Base-by-base conservation (phyloP, 2,888 invertebrate species). In the Serrognathus titanus region DNA sequence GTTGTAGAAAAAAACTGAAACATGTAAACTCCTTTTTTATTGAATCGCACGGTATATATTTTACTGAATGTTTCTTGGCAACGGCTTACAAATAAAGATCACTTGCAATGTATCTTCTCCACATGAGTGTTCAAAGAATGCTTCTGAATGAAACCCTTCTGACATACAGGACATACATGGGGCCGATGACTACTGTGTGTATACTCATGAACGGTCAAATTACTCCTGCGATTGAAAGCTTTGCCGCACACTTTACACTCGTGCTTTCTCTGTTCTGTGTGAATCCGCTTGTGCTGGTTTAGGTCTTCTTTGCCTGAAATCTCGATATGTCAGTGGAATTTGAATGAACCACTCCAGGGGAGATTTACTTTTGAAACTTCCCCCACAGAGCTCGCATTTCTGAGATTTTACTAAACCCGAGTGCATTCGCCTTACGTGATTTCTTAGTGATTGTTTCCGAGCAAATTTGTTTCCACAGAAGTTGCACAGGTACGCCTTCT, bases 391-490 rank as follows among this genome's bases (percentile, higher is more conserved):
- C 7, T 43, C 24, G 12, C 52, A 57, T 20, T n/a, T 8, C 8
- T 24, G 37, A 24, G 20, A 24, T 40, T 40, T 16, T 12, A 12
- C 24, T 37, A 35, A 40, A 43, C 20, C n/a, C 8, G 43, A 13
- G 20, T 57, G 57, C 5, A 57, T 35, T 13, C 52, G 35, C 6
- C 35, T 48, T 5, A 57, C 48, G 12, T 57, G 57, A 1, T 53
- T 45, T n/a, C 48, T 48, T 13, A 57, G 43, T 9, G 57, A 53
- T 12, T 20, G 20, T 11, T 47, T 40, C 24, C 53, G 13, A 5
- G 53, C 13, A 12, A 53, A 57, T 38, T 49, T 57, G 13, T 48
- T 35, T 20, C 57, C 57, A 35, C 57, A 57, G 36, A 12, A 53
- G 20, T 20, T 57, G 13, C 57, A 57, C 9, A 57, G 36, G 45